A percentile compares a stretch with the other conserved stretches of the same genome.
Evolutionary conservation across 2,888 invertebrate species (phyloP).

Genomic region (Elmis aenea): DNA sequence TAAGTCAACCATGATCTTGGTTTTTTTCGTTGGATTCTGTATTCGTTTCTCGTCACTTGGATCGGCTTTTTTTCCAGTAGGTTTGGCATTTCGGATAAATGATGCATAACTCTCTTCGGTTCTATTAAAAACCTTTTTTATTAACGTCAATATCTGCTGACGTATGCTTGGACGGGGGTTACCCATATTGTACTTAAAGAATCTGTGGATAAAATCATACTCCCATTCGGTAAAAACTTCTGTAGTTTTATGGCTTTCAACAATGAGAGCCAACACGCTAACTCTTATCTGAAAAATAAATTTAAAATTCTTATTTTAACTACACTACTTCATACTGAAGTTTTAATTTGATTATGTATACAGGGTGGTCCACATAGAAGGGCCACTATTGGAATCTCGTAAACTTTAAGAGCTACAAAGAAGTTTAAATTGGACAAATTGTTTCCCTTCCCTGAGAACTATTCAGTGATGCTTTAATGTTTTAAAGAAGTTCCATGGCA

Average conservation of each 20-base stretch:
- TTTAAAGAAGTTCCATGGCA: too few relatives aligned
- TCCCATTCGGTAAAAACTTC: conserved; percentile 59
- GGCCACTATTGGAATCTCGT: too few relatives aligned
- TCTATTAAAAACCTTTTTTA: conserved; percentile 63
- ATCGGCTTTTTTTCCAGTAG: not conserved
- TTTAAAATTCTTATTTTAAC: too few relatives aligned
- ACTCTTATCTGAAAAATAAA: conserved; percentile 56
- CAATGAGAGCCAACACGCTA: conserved; percentile 62
- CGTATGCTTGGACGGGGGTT: conserved; percentile 63
- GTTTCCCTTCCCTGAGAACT: too few relatives aligned
- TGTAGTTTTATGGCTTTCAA: conserved; percentile 70
- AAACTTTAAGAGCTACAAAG: too few relatives aligned
- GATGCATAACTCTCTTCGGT: conserved; percentile 48
- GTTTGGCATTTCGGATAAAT: conserved; percentile 34
- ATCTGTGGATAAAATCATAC: conserved; percentile 57
- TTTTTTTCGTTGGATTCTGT: too few relatives aligned
- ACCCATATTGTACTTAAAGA: conserved; percentile 64
- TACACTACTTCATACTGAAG: too few relatives aligned
- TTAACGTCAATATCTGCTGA: conserved; percentile 61
- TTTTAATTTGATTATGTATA: too few relatives aligned
- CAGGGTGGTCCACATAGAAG: too few relatives aligned
- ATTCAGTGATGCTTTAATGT: too few relatives aligned
- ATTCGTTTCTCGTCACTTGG: too few relatives aligned
- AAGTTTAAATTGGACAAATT: too few relatives aligned
- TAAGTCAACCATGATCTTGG: not conserved